Base-by-base conservation (phyloP, 1,140 invertebrate species). In the Drosophila arizonae region DNA sequence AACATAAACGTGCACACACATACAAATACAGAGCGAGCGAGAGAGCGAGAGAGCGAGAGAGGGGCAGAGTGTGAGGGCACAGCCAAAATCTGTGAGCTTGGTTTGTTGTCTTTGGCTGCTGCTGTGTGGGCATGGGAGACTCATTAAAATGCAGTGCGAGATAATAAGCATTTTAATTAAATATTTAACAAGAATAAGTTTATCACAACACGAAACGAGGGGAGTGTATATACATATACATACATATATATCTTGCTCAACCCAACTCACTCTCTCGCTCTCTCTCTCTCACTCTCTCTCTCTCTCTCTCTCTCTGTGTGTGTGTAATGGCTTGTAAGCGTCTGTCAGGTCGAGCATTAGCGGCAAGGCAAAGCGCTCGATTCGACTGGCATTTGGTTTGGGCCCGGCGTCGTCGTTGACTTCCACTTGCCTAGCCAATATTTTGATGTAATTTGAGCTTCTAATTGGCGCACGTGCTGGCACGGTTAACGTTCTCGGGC, bases 101-200 rank as follows among this genome's bases (percentile, higher is more conserved):
- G 72, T 76, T 82, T 87, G 82, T 87, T 86, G 82, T 87, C 79
- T 86, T 86, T 78, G 66, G 71, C 70, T 51, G 62, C 64, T 54
- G 48, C 17, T 62, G 13, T 48, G 36, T 64, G 67, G 62, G 74
- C 76, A 72, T 72, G 82, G 76, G 74, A 85, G 84, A 90, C 88
- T 90, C 88, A 90, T 90, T 90, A 90, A 90, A 90, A 90, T 90
- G 88, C 88, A 90, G 84, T 90, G 88, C 88, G 79, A 90, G 88
- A 90, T 90, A 90, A 90, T 90, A 90, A 90, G 88, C 88, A 90
- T 90, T 90, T 90, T 90, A 90, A 90, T 90, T 90, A 90, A 90
- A 90, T 90, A 90, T 90, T 90, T 90, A 90, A 90, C 88, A 90
- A 82, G 88, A 90, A 90, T 90, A 90, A 90, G 88, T 90, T 90